phyloP scores from a whole-genome alignment of 2,113 vertebrate species.

The Rhinopomastus cyanomelas region DNA sequence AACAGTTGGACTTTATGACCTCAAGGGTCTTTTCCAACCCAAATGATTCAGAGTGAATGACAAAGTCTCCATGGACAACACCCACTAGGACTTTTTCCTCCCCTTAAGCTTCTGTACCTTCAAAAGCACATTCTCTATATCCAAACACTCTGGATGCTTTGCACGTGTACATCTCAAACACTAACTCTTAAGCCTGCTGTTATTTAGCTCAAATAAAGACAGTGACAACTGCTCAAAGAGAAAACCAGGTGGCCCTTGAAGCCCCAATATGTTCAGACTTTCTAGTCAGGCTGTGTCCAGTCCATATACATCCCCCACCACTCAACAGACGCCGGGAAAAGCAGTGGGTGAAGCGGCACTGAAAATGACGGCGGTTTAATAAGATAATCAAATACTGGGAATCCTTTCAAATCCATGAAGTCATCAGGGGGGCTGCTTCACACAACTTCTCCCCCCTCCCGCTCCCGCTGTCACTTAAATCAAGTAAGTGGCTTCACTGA shows the following conservation, averaged over 20 bases:
- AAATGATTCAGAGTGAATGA: not conserved
- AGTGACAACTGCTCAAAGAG: not conserved
- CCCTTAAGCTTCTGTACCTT: not conserved
- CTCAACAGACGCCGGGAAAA: not conserved
- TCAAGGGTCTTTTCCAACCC: too few relatives aligned
- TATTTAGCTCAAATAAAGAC: not conserved
- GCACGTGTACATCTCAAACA: fast-evolving
- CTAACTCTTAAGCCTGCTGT: not conserved
- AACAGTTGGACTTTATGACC: too few relatives aligned
- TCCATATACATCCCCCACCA: fast-evolving
- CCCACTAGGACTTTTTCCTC: not conserved
- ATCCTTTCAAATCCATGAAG: slow-evolving; percentile 28
- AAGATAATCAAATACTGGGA: slow-evolving; percentile 10
- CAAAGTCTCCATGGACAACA: fast-evolving
- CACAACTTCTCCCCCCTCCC: not conserved
- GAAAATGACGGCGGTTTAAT: not conserved
- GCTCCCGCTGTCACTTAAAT: slow-evolving; percentile 21
- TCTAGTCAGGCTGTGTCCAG: not conserved
- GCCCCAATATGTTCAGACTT: not conserved
- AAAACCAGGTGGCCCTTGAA: not conserved
- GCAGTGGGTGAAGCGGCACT: not conserved
- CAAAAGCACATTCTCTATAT: not conserved
- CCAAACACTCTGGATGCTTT: not conserved
- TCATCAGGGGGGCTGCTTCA: not conserved
- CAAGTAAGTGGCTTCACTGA: slow-evolving; percentile 71